Conservation (phyloP, 2,888 invertebrate species). For the Idaea aversata region DNA sequence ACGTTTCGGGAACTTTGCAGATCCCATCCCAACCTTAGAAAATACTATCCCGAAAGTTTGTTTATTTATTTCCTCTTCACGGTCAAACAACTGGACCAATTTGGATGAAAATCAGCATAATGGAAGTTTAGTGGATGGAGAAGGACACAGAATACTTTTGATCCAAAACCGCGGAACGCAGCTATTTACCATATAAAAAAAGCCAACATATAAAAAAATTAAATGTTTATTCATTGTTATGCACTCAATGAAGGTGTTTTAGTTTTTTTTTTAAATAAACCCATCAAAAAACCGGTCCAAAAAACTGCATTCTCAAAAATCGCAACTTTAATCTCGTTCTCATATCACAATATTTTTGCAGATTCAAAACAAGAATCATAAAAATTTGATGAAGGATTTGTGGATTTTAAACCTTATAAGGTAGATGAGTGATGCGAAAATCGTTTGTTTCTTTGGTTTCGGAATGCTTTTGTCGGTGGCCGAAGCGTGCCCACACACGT, state of each 20-base stretch:
- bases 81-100: too few species aligned
- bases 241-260: background rate
- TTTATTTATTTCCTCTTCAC: too few species aligned
- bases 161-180: too few species aligned
- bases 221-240: background rate
- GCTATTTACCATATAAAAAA: too few species aligned
- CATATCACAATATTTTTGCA: constrained; percentile 13
- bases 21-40: too few species aligned
- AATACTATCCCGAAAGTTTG: too few species aligned
- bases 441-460: constrained; percentile 5
- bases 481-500: constrained; percentile 47
- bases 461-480: constrained; percentile 17
- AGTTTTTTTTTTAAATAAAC: constrained; percentile 1
- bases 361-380: constrained; percentile 10
- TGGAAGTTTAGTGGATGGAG: too few species aligned
- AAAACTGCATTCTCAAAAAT: constrained; percentile 8
- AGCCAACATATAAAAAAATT: too few species aligned
- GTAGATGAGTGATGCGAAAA: constrained; percentile 12
- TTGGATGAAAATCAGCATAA: too few species aligned
- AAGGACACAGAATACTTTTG: too few species aligned
- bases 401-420: constrained; percentile 11
- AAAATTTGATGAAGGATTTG: background rate
- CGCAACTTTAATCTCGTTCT: constrained; percentile 18
- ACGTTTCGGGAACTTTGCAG: too few species aligned
- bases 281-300: constrained; percentile 11